Evolutionary conservation across 2,888 invertebrate genomes (phyloP).

Genomic region (Lordiphosa andalusiaca): DNA sequence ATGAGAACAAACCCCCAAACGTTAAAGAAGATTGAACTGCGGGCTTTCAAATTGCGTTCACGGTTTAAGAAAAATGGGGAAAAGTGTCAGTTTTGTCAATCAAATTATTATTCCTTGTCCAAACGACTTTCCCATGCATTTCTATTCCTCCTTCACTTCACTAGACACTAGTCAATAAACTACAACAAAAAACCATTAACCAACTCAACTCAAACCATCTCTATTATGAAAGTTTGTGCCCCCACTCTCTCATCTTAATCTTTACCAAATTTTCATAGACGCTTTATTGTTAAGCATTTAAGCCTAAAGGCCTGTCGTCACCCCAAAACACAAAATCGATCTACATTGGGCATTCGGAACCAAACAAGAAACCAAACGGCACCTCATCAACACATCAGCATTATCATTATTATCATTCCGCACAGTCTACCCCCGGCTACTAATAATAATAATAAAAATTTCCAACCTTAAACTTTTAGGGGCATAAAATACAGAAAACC

Average conservation of each 20-base stretch:
- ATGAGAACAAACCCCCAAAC: no score
- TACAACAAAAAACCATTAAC: no score
- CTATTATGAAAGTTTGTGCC: neutral
- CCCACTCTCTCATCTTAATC: slow-evolving; percentile 2
- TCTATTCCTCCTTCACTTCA: no score
- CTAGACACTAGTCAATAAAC: no score
- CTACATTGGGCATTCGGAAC: slow-evolving; percentile 43
- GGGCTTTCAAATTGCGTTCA: no score
- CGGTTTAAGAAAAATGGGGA: no score
- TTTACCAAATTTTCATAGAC: slow-evolving; percentile 20
- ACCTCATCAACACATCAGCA: slow-evolving; percentile 73
- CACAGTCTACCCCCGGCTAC: slow-evolving; percentile 20
- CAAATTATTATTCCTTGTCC: no score
- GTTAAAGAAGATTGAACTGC: no score
- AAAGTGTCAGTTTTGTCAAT: no score
- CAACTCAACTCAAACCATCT: neutral
- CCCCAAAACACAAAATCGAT: slow-evolving; percentile 35
- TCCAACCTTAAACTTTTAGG: slow-evolving; percentile 50
- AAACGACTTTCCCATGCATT: no score
- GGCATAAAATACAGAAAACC: slow-evolving; percentile 33
- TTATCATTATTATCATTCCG: slow-evolving; percentile 53
- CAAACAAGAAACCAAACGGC: slow-evolving; percentile 54
- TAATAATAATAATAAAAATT: slow-evolving; percentile 62
- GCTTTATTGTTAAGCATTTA: slow-evolving; percentile 45
- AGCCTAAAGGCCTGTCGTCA: slow-evolving; percentile 38